Base-by-base conservation (phyloP, 2,888 invertebrate genomes). In the Odontocolon sp. region DNA sequence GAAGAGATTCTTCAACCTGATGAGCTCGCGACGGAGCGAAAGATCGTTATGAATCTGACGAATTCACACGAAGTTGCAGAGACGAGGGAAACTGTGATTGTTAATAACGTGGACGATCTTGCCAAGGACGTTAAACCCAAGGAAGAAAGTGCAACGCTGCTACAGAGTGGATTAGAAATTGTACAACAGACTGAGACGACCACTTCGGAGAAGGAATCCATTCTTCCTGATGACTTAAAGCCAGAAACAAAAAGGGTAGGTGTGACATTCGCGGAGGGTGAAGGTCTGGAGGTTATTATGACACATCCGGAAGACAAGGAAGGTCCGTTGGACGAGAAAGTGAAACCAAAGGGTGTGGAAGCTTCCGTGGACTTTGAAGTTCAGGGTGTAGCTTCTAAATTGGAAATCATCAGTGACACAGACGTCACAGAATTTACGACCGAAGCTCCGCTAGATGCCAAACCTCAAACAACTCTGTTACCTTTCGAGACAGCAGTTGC, bases 231-330 rank as follows among this genome's bases (percentile, higher is more conserved):
- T 38, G 90, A 91, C 66, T 78, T 91, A 5, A 90, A 89, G 83
- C 93, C 93, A 9, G 93, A 92, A 75, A 88, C 88, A 71, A 94
- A 94, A 84, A 89, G 87, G 21, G 92, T 91, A 4, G 89, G 91
- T 64, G 84, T 92, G 28, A 91, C 84, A 28, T 93, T 92, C 88
- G 92, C 90, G 86, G 92, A 91, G 91, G 92, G 90, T 84, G 92
- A 94, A 91, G 88, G 94, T 80, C 80, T 95, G 50, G 92, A 92
- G 84, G 91, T 95, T 9, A 93, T 92, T 3, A 87, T 91, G 82
- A 90, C 90, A 0, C 86, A 88, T 67, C 79, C 88, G 1, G 87
- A 89, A 68, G 91, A 91, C 57, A 89, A 88, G 72, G 91, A 91
- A 83, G 86, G 82, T 33, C 36, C 76, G 38, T 73, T 87, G 28